Evolutionary conservation across 2,113 vertebrate species (phyloP), one percentile per base, ranked within the genome.

Genomic region (Melanotaenia duboulayi): DNA sequence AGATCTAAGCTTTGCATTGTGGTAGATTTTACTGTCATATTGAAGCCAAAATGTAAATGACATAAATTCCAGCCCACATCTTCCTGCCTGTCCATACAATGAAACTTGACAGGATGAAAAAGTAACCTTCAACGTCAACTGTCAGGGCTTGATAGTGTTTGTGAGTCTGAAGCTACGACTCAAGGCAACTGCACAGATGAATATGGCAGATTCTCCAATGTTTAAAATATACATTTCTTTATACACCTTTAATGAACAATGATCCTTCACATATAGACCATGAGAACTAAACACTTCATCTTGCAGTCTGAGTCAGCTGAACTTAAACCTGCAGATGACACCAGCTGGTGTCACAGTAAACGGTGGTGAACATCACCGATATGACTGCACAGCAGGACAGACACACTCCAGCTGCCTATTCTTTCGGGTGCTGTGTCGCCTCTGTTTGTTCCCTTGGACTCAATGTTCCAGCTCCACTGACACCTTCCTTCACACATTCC

Each of bases 401-500:
- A 74, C 59, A 72, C 76, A 65, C 80, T 71, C 72, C 77, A 82
- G 84, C 64, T 82, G 77, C 73, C 52, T 63, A 59, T 76, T 65
- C 25, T 28, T 23, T 48, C 59, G 52, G 78, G 25, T 39, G 42
- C 22, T 58, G 55, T 63, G 61, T 75, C 71, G 65, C 32, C 32
- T 40, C 52, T 70, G 50, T 62, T 46, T 16, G 66, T 71, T 76
- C 23, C 44, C 44, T 67, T 59, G 67, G 82, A 85, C 46, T 28
- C 25, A n/a, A 68, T 59, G 70, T 85, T 78, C 76, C 77, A 76
- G 78, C 68, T 76, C 65, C 46, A 56, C 52, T 35, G 71, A 85
- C 80, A 84, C 80, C 76, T 82, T 69, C 7, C 51, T 82, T 85
- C 86, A 77, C 76, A 65, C 61, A 42, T 25, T 88, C 80, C 81